Evolutionary conservation across 2,797 vertebrate species (phyloP).

Genomic region (Anguilla anguilla): DNA sequence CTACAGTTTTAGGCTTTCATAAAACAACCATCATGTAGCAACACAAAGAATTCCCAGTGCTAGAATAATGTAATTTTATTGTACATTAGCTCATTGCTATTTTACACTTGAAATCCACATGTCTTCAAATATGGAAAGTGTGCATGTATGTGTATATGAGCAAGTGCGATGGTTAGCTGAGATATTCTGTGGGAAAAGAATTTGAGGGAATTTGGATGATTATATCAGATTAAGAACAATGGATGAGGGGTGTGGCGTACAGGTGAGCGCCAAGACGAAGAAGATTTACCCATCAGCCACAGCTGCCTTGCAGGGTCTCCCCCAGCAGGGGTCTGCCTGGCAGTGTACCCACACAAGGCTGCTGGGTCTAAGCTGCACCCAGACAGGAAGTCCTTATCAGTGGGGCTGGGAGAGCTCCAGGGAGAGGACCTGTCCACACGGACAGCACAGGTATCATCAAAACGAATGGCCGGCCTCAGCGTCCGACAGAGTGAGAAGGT

Average conservation of each 20-base stretch:
- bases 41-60: neutral
- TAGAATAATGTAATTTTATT: neutral
- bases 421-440: neutral
- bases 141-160: neutral
- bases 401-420: neutral
- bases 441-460: constrained; percentile 13
- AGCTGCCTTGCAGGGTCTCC: neutral
- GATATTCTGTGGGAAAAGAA: neutral
- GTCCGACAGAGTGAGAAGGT: neutral
- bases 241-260: neutral
- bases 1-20: neutral
- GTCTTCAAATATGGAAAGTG: neutral
- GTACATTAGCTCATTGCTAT: neutral
- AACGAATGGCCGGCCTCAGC: neutral
- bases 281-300: neutral
- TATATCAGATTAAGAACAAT: neutral
- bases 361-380: neutral
- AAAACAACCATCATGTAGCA: neutral
- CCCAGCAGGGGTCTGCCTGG: neutral
- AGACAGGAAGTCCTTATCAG: neutral
- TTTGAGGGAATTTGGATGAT: neutral
- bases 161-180: neutral
- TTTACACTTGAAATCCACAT: neutral
- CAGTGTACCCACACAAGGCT: neutral
- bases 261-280: neutral